These are phyloP conservation scores for Sceloporus undulatus DNA, from an alignment of 2,113 vertebrate species.

Conservation along the genomic window DNA sequence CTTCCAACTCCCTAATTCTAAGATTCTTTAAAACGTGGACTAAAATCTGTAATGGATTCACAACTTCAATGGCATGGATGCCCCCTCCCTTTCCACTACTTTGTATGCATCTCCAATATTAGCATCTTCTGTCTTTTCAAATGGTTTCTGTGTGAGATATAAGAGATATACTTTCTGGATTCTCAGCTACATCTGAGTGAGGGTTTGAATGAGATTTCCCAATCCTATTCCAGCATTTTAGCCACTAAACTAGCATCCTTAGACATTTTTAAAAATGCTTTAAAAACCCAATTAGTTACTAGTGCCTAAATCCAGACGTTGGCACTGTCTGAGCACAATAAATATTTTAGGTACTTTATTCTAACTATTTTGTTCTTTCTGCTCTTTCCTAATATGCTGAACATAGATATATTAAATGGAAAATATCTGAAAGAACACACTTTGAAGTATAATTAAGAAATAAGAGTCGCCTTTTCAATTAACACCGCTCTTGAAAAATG, in stretches of 20 bases:
- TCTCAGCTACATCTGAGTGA: background rate
- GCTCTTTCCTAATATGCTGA: background rate
- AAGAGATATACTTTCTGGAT: too few species aligned
- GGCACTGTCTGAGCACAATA: too few species aligned
- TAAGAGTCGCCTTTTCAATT: background rate
- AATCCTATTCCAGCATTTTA: background rate
- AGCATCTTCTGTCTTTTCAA: too few species aligned
- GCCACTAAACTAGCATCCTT: background rate
- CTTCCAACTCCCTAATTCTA: too few species aligned
- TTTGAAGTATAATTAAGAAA: constrained; percentile 3
- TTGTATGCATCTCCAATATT: too few species aligned
- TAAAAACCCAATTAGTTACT: background rate
- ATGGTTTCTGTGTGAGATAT: background rate
- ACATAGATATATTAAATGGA: background rate
- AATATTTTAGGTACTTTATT: background rate
- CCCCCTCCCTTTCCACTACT: too few species aligned
- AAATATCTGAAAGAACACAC: background rate
- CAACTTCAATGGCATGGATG: too few species aligned
- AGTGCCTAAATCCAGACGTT: background rate
- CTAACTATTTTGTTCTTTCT: background rate
- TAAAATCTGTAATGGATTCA: too few species aligned
- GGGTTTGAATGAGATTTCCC: background rate
- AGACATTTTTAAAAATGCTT: background rate
- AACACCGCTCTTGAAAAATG: background rate
- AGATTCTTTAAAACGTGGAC: too few species aligned